Evolutionary conservation across 2,797 vertebrate species (phyloP).

Genomic region (Squalus acanthias): DNA sequence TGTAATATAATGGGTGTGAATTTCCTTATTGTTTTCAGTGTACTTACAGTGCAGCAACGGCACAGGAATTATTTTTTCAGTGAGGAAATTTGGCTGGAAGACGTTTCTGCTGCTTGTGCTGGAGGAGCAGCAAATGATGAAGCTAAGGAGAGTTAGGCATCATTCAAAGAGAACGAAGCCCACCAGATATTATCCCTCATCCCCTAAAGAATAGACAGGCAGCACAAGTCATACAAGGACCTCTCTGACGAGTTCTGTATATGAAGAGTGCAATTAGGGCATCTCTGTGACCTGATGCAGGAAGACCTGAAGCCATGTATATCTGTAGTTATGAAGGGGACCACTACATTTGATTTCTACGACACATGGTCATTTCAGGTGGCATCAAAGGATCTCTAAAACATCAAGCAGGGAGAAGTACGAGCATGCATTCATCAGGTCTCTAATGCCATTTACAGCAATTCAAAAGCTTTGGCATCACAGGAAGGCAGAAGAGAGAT

Average conservation of each 20-base stretch:
- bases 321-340: no score
- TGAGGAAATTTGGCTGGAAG: neutral
- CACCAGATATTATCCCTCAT: neutral
- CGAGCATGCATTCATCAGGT: no score
- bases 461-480: no score
- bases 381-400: no score
- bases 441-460: no score
- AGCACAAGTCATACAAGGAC: neutral
- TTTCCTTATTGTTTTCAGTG: neutral
- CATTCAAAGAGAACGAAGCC: neutral
- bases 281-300: neutral
- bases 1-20: no score
- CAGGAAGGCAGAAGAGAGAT: no score
- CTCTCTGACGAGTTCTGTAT: neutral
- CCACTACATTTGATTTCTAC: no score
- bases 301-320: neutral
- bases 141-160: neutral
- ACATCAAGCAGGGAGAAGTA: no score
- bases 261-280: neutral
- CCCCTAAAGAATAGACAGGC: neutral
- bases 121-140: neutral
- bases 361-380: no score
- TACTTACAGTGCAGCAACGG: neutral
- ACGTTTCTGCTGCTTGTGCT: neutral
- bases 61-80: neutral